A percentile compares a stretch with the other conserved stretches of the same genome.
Evolutionary conservation across 2,797 vertebrate species (phyloP).

Genomic region (Sternotherus odoratus): DNA sequence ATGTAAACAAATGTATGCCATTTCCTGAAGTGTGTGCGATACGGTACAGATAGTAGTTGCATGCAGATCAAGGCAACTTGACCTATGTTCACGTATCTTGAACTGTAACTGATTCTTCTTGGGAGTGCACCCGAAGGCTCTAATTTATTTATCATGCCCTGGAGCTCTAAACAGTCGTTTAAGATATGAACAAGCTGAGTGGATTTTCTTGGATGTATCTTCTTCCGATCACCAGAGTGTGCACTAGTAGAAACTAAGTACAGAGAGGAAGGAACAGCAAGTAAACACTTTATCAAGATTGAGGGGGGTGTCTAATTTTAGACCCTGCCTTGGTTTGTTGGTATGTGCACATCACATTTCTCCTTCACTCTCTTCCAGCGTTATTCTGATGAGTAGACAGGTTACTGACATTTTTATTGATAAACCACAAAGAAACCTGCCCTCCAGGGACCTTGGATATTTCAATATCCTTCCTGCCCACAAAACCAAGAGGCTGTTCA

Average conservation of each 20-base stretch:
- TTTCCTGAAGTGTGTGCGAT: constrained; percentile 12
- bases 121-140: background rate
- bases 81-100: background rate
- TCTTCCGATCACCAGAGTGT: background rate
- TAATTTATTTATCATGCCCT: background rate
- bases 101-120: background rate
- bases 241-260: background rate
- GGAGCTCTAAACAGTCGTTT: background rate
- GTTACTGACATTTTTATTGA: background rate
- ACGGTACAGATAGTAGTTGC: background rate
- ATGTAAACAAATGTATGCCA: background rate
- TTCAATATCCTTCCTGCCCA: background rate
- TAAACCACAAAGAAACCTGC: background rate
- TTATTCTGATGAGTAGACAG: background rate
- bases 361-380: background rate
- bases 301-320: background rate
- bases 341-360: background rate
- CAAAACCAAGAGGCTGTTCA: background rate
- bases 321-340: background rate
- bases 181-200: background rate
- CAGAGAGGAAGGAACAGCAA: background rate
- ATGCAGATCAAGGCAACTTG: constrained; percentile 11
- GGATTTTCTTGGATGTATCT: background rate
- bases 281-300: background rate
- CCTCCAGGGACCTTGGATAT: background rate